These are phyloP conservation scores for Chaenocephalus aceratus DNA, from an alignment of 2,113 vertebrate genomes.

Conservation along the genomic window DNA sequence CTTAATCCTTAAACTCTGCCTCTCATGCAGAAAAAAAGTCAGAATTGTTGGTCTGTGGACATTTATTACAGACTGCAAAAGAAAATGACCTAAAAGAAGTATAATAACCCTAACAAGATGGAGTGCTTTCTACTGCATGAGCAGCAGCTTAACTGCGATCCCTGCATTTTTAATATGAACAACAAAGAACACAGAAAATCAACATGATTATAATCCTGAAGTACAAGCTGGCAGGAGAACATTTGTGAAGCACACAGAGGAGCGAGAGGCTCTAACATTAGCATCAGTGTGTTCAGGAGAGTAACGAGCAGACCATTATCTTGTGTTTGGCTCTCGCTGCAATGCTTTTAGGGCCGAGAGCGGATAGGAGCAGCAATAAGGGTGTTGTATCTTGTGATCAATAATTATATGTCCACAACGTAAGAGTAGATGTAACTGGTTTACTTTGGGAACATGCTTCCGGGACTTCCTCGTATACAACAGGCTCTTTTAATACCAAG, in stretches of 20 bases:
- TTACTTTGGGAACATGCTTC: too few species aligned
- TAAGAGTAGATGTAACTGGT: too few species aligned
- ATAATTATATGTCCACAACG: too few species aligned
- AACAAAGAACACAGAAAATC: conserved; percentile 31
- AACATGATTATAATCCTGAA: conserved; percentile 26
- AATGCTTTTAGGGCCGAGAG: conserved; percentile 40
- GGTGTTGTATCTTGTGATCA: too few species aligned
- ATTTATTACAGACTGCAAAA: conserved; percentile 11
- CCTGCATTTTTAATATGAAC: conserved; percentile 35
- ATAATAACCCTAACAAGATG: conserved; percentile 2
- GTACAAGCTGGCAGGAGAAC: conserved; percentile 25
- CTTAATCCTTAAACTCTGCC: not conserved
- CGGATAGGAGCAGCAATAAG: conserved; percentile 14
- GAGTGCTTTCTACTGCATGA: conserved; percentile 21
- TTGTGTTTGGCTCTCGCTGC: conserved; percentile 51
- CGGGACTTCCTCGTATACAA: too few species aligned
- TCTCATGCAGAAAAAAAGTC: conserved; percentile 6
- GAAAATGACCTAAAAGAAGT: not conserved
- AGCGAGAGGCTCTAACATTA: conserved; percentile 53
- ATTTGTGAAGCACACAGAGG: conserved; percentile 45
- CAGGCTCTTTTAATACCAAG: too few species aligned
- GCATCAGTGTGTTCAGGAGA: conserved; percentile 51
- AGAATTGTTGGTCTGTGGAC: conserved; percentile 1
- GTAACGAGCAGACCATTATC: conserved; percentile 60
- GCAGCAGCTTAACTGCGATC: conserved; percentile 46